Base-by-base conservation (phyloP, 2,888 invertebrate genomes). In the Pandemis cinnamomeana region DNA sequence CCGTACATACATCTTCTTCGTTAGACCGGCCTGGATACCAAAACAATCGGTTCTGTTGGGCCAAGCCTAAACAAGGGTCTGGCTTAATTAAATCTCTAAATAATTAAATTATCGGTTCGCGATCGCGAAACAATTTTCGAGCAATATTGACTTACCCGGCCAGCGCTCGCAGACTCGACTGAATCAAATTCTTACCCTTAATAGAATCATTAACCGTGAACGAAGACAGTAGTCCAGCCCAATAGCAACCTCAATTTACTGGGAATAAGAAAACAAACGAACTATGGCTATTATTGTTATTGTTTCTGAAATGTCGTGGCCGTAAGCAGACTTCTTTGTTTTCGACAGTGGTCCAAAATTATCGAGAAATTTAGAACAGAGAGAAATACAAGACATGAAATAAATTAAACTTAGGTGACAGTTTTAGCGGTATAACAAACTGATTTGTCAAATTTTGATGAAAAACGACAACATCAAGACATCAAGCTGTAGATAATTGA, bases 81-180 rank as follows among this genome's bases (percentile, higher is more conserved):
- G 78, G 78, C 80, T 82, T 81, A 82, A 83, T 84, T 84, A 77
- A 80, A 86, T 85, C 81, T 83, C 78, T 76, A 83, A 84, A 84
- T 89, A 91, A 91, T 91, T 87, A 84, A 88, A 87, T 89, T 89
- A 89, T 86, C 81, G 86, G 85, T 79, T 81, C 82, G 80, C 86
- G 84, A 88, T 88, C 85, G 84, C 84, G 81, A 87, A 89, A 87
- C 88, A 89, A 89, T 91, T 90, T 90, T 86, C 86, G 80, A 81
- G 80, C 85, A 86, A 87, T 86, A 88, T 89, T 87, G 86, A 86
- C 85, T 87, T 79, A 82, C 79, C 80, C 79, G 83, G 82, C 82
- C 83, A 79, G 79, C 79, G 80, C 80, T 63, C 46, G 62, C 8
- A 55, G 68, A 83, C 80, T 78, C 78, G 75, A 74, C 79, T 78